Conservation (phyloP, 2,113 vertebrate species). For the Sarotherodon lohbergeri region DNA sequence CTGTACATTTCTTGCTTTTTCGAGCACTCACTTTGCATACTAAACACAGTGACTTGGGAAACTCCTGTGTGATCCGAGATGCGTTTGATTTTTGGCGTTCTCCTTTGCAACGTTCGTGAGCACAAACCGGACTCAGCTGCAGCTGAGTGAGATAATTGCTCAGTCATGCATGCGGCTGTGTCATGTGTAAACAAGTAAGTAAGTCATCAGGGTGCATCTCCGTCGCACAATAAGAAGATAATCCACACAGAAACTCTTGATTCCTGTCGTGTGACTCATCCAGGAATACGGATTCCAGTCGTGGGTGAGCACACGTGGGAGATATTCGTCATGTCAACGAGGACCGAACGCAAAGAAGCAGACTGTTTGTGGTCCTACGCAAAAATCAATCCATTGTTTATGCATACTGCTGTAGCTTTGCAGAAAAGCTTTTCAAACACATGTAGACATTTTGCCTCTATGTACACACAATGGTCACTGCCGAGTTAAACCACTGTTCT, state of each 20-base stretch:
- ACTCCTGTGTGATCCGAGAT: not conserved
- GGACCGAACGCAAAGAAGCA: not conserved
- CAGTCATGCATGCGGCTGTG: not conserved
- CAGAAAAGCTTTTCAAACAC: not conserved
- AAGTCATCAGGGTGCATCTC: not conserved
- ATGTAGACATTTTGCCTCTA: not conserved
- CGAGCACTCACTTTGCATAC: not conserved
- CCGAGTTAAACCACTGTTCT: not conserved
- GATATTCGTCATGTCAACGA: not conserved
- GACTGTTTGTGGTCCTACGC: not conserved
- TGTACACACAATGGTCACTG: not conserved
- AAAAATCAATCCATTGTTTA: not conserved
- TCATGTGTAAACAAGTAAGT: not conserved
- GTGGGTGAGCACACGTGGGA: not conserved
- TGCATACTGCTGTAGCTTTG: not conserved
- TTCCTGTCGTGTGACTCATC: constrained; percentile 11
- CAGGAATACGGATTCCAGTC: not conserved
- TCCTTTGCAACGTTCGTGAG: not conserved
- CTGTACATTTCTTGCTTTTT: not conserved
- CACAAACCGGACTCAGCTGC: not conserved
- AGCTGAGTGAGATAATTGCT: not conserved
- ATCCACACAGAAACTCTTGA: constrained; percentile 16
- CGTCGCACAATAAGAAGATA: not conserved
- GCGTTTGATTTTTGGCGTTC: not conserved
- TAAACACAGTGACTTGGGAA: not conserved